A percentile compares a stretch with the other conserved stretches of the same genome.
Conservation (phyloP, 2,797 vertebrate species). For the Clarias pachynema region DNA sequence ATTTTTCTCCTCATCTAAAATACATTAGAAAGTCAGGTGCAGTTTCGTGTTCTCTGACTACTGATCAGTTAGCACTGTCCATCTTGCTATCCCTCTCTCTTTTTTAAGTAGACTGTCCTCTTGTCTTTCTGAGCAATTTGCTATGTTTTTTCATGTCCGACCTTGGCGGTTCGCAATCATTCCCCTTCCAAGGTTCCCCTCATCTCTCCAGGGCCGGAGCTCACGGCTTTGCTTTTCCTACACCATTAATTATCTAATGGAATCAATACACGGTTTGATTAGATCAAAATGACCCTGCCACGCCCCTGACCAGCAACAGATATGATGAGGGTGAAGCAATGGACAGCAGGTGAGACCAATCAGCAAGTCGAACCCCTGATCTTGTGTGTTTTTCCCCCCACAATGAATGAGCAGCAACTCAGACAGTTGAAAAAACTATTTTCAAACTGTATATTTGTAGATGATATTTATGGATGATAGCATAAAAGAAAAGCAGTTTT, state of each 20-base stretch:
- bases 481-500: neutral
- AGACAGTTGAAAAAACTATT: neutral
- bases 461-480: neutral
- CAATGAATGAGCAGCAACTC: conserved; percentile 47
- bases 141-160: conserved; percentile 64
- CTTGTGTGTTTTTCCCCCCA: conserved; percentile 8
- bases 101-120: conserved; percentile 58
- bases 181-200: conserved; percentile 74
- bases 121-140: conserved; percentile 26
- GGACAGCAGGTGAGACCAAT: conserved; percentile 61
- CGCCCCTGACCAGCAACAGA: conserved; percentile 68
- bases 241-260: conserved; percentile 83
- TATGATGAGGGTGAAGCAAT: conserved; percentile 68
- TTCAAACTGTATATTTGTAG: too few species aligned
- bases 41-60: conserved; percentile 67
- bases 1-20: conserved; percentile 63
- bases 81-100: conserved; percentile 41
- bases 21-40: conserved; percentile 79
- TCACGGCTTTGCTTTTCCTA: conserved; percentile 68
- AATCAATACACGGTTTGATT: conserved; percentile 82
- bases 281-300: conserved; percentile 75
- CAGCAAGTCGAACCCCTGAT: conserved; percentile 36
- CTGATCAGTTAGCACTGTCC: conserved; percentile 74
- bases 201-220: conserved; percentile 73
- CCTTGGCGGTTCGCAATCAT: conserved; percentile 77